Evolutionary conservation across 2,113 vertebrate species (phyloP).

Genomic region (Salvelinus fontinalis): DNA sequence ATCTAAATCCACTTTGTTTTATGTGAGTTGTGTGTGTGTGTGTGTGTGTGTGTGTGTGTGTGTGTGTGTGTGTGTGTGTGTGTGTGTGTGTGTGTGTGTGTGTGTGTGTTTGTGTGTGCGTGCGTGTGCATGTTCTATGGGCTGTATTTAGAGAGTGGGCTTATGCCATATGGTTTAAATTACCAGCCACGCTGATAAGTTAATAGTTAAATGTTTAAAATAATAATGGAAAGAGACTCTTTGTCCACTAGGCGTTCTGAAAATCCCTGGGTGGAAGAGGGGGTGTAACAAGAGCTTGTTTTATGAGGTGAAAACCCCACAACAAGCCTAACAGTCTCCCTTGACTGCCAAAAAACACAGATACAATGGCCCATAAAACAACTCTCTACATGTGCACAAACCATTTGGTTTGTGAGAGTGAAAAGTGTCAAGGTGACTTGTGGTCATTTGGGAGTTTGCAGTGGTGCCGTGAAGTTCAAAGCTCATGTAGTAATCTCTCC

Average conservation of each 20-base stretch:
- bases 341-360: slow-evolving; percentile 34
- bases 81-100: no score
- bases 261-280: background rate
- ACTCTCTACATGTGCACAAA: slow-evolving; percentile 5
- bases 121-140: slow-evolving; percentile 33
- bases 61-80: no score
- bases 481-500: slow-evolving; percentile 41
- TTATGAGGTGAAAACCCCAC: background rate
- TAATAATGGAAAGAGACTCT: background rate
- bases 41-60: no score
- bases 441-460: no score
- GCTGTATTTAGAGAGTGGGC: slow-evolving; percentile 44
- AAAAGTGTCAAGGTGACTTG: slow-evolving; percentile 19
- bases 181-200: slow-evolving; percentile 44
- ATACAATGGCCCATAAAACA: slow-evolving; percentile 17
- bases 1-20: slow-evolving; percentile 15
- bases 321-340: background rate
- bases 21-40: background rate
- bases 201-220: background rate
- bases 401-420: slow-evolving; percentile 23
- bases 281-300: background rate
- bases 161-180: slow-evolving; percentile 54
- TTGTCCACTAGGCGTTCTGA: background rate
- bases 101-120: no score
- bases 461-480: slow-evolving; percentile 26